Evolutionary conservation across 2,888 invertebrate genomes (phyloP).

Genomic region (Vandiemenella viatica): DNA sequence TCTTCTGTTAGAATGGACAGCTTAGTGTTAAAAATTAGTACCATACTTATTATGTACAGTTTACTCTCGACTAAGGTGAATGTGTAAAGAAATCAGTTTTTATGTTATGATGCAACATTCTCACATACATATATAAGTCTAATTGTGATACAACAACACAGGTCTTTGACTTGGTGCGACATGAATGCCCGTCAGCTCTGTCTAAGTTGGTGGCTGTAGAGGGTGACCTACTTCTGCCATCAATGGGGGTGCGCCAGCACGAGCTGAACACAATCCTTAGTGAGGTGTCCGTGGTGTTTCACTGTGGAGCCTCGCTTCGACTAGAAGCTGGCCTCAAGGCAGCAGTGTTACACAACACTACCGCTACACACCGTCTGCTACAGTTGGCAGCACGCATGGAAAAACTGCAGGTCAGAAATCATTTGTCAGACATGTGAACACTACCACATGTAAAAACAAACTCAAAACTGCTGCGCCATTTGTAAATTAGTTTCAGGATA

Average conservation of each 20-base stretch:
- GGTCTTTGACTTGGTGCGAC: slow-evolving; percentile 1
- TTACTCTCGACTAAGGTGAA: too few relatives aligned
- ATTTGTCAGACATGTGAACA: too few relatives aligned
- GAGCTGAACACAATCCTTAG: slow-evolving; percentile 40
- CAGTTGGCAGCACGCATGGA: background rate
- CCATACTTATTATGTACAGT: too few relatives aligned
- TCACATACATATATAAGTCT: too few relatives aligned
- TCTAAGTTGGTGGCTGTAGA: slow-evolving; percentile 47
- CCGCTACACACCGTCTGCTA: slow-evolving; percentile 29
- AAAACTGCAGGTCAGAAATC: background rate
- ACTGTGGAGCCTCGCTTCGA: slow-evolving; percentile 73
- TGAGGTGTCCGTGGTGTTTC: slow-evolving; percentile 57
- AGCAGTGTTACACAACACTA: slow-evolving; percentile 46
- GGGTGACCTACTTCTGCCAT: slow-evolving; percentile 45
- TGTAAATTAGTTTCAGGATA: too few relatives aligned
- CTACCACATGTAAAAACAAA: too few relatives aligned
- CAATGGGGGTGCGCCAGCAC: slow-evolving; percentile 40
- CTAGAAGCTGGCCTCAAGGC: slow-evolving; percentile 49
- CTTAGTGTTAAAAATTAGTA: too few relatives aligned
- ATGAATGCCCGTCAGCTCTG: slow-evolving; percentile 35
- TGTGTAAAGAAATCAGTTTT: too few relatives aligned
- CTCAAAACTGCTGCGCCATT: too few relatives aligned
- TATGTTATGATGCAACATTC: too few relatives aligned
- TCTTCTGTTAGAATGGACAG: too few relatives aligned
- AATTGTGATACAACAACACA: too few relatives aligned